Evolutionary conservation across 2,888 invertebrate species (phyloP), one percentile per base, ranked within the genome.

Genomic region (Marronus borbonicus): DNA sequence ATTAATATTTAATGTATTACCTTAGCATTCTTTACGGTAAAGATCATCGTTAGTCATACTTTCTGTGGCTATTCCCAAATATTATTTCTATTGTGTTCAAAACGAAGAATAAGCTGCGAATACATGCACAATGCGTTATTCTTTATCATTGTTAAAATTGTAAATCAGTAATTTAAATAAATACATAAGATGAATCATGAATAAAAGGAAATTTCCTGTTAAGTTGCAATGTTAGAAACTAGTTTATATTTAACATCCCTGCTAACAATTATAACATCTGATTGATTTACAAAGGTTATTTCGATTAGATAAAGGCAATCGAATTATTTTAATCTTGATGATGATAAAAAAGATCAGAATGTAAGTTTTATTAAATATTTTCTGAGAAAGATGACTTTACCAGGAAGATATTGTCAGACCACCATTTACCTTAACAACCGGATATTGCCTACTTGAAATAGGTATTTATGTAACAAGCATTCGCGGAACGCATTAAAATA

Each of bases 21-120:
- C 5, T 36, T 36, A 36, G 7, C 31, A 36, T 36, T 36, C 5
- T 20, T 60, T 24, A 8, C 24, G 5, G 60, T 60, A 24, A 60
- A 60, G 12, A 60, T 60, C 28, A 12, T 12, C 28, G 24, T 28
- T 60, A 60, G 20, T 60, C 60, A 60, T 60, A 24, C 60, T 28
- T 60, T 20, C 24, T 60, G 28, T n/a, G 28, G 5, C 3, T 62
- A 62, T 62, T 62, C 31, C 60, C 28, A 62, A 28, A 31, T 62
- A 62, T 31, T 62, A 31, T 31, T 62, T 14, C 28, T 62, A 62
- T 62, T 60, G 24, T 60, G 24, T 60, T 62, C 14, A 62, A 62
- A 62, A 62, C n/a, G 28, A 14, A 62, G n/a, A 62, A 31, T 62
- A 60, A 20, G 24, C 31, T 31, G 62, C 24, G 1, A 8, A 62